phyloP scores from a whole-genome alignment of 2,113 vertebrate genomes.

The Myrmecophaga tridactyla region DNA sequence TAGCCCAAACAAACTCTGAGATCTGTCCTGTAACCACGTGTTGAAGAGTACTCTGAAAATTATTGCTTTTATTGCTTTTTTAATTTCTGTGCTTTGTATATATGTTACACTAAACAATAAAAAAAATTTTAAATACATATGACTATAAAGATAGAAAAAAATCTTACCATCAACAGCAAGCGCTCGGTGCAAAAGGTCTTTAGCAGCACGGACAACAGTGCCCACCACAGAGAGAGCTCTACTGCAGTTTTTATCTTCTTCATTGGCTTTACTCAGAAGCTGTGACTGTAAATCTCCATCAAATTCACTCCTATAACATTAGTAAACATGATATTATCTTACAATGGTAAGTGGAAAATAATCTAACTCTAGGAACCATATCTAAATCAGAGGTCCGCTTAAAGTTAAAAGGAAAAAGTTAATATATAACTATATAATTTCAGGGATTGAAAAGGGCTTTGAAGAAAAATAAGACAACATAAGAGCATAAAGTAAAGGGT shows the following conservation, averaged over 20 bases:
- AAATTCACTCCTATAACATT: slow-evolving; percentile 92
- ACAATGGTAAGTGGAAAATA: neutral
- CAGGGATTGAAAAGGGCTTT: neutral
- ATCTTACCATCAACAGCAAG: slow-evolving; percentile 97
- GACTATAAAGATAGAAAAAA: neutral
- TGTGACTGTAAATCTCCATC: slow-evolving; percentile 99
- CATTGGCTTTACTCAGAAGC: slow-evolving; percentile 97
- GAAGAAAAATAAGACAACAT: slow-evolving; percentile 14
- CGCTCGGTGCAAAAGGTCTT: slow-evolving; percentile 96
- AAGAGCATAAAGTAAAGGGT: neutral
- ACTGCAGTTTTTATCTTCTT: slow-evolving; percentile 99
- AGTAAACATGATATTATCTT: neutral
- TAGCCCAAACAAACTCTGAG: no score
- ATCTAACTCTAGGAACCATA: neutral
- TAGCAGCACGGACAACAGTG: slow-evolving; percentile 95
- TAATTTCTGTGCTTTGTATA: no score
- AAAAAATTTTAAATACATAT: no score
- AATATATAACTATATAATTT: neutral
- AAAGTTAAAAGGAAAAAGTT: neutral
- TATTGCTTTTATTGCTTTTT: no score
- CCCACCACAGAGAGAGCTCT: slow-evolving; percentile 96
- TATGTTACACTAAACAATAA: no score
- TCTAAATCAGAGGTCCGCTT: neutral
- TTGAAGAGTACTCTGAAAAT: no score
- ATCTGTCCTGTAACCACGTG: no score